phyloP scores from a whole-genome alignment of 2,113 vertebrate genomes.

The Promerops cafer region DNA sequence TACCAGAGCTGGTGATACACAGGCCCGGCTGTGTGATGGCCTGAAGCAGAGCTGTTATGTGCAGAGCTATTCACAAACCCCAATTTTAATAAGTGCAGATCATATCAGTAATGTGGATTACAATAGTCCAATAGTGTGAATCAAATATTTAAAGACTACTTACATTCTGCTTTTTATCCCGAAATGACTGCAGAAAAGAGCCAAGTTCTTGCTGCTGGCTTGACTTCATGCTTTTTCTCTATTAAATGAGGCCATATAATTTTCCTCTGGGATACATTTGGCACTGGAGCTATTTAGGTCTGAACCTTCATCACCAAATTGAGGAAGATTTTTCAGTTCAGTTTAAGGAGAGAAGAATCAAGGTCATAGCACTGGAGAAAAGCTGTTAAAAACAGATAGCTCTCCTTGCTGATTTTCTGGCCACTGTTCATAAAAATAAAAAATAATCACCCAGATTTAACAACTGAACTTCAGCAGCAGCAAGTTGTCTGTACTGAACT shows the following conservation, averaged over 20 bases:
- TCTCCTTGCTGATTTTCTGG: not conserved
- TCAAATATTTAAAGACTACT: constrained; percentile 37
- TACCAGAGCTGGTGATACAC: not conserved
- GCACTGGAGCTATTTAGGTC: constrained; percentile 21
- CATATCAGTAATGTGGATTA: not conserved
- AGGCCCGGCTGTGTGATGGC: not conserved
- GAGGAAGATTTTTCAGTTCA: constrained; percentile 16
- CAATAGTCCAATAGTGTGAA: not conserved
- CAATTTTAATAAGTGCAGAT: not conserved
- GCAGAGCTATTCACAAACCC: constrained; percentile 19
- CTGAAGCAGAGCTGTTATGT: not conserved
- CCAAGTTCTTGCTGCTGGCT: not conserved
- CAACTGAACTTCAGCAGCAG: constrained; percentile 7
- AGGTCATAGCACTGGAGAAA: constrained; percentile 17
- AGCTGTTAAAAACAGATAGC: not conserved
- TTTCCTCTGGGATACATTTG: constrained; percentile 47
- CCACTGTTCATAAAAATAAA: constrained; percentile 18
- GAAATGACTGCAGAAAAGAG: constrained; percentile 5
- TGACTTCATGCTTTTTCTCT: constrained; percentile 24
- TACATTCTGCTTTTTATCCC: not conserved
- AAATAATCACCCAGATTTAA: constrained; percentile 29
- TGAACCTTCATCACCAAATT: constrained; percentile 32
- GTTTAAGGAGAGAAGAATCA: constrained; percentile 9
- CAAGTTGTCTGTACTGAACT: not conserved
- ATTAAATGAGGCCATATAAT: constrained; percentile 46